Conservation (phyloP, 2,113 vertebrate genomes). For the Tachuris rubrigastra region DNA sequence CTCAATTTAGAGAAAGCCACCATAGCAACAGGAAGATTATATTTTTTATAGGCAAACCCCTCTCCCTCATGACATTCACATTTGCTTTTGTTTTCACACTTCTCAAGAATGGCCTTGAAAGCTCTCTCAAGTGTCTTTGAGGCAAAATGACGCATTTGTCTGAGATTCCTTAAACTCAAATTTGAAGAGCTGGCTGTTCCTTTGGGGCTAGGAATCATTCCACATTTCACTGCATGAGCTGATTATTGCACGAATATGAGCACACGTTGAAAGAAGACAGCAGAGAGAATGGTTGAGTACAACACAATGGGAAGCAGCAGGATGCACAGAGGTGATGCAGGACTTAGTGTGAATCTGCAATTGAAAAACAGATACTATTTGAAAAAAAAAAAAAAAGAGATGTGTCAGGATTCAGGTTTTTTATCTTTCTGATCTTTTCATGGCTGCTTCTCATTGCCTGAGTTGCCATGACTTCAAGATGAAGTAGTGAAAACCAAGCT, state of each 20-base stretch:
- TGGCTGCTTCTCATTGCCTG: neutral
- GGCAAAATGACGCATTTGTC: conserved; percentile 20
- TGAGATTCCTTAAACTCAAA: conserved; percentile 1
- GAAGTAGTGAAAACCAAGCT: neutral
- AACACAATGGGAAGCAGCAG: neutral
- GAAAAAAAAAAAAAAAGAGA: neutral
- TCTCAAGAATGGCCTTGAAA: conserved; percentile 9
- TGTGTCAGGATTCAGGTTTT: neutral
- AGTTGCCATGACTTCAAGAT: neutral
- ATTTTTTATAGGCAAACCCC: neutral
- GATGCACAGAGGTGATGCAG: neutral
- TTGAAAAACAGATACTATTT: neutral
- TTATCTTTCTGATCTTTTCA: neutral
- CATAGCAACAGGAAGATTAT: neutral
- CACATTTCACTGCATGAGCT: neutral
- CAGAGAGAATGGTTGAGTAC: neutral
- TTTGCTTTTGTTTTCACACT: neutral
- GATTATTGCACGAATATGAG: neutral
- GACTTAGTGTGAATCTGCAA: neutral
- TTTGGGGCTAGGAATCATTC: neutral
- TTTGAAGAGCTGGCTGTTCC: neutral
- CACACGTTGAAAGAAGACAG: neutral
- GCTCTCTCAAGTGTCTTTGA: neutral
- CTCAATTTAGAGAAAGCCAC: neutral
- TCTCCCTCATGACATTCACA: neutral